phyloP scores from a whole-genome alignment of 2,888 invertebrate species.

The Lasius fuliginosus region DNA sequence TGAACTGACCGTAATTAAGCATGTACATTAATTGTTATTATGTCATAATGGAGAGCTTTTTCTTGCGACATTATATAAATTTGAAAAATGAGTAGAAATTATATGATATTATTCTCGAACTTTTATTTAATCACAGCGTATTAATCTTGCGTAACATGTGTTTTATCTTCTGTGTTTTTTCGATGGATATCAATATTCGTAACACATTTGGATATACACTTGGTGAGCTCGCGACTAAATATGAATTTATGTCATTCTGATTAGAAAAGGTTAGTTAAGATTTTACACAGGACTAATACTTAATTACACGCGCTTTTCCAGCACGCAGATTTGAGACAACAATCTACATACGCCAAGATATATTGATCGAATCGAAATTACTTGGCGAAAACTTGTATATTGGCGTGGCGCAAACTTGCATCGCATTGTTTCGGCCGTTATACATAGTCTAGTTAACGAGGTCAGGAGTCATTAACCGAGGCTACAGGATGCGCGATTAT shows the following conservation, averaged over 20 bases:
- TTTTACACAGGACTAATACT: neutral
- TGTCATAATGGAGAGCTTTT: neutral
- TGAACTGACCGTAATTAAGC: conserved; percentile 24
- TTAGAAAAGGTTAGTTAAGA: neutral
- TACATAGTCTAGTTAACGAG: conserved; percentile 48
- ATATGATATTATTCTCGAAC: neutral
- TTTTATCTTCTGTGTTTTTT: neutral
- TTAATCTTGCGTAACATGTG: neutral
- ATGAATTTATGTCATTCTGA: neutral
- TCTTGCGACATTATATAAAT: neutral
- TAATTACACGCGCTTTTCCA: neutral
- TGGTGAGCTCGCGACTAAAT: neutral
- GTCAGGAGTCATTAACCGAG: conserved; percentile 55
- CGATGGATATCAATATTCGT: neutral
- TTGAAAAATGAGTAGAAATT: neutral
- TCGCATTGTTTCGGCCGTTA: conserved; percentile 22
- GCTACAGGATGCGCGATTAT: conserved; percentile 43
- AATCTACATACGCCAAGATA: neutral
- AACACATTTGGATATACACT: neutral
- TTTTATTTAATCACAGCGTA: neutral
- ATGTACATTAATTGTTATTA: conserved; percentile 24
- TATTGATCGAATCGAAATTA: conserved; percentile 34
- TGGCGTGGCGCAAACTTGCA: conserved; percentile 28
- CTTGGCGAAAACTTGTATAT: conserved; percentile 39
- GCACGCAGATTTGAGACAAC: conserved; percentile 7